Base-by-base conservation (phyloP, 1,140 invertebrate genomes). In the Danaus melanippus region DNA sequence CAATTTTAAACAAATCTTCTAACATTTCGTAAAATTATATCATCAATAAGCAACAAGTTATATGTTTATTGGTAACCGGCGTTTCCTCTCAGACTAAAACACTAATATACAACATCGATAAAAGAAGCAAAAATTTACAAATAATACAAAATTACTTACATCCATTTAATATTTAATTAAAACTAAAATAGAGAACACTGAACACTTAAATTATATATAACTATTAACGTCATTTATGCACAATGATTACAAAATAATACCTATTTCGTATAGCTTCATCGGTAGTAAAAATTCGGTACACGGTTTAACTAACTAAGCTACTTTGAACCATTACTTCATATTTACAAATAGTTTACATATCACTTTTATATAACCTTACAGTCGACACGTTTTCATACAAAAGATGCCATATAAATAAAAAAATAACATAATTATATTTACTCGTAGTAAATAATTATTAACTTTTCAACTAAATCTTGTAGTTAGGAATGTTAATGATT, bases 31-130 rank as follows among this genome's bases (percentile, higher is more conserved):
- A 74, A 81, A 79, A 79, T 77, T 80, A 80, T 79, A 84, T 84
- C 69, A 76, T 84, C 79, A 86, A 84, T 84, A 84, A 86, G 74
- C 80, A 86, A 86, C 84, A 86, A 84, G 73, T 83, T 76, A 84
- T 84, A 83, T 73, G 75, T 84, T 79, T 84, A 84, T 80, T 86
- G 84, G 84, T 86, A 86, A 86, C 84, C 84, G 79, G 81, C 84
- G 81, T 79, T 86, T 86, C 70, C 74, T 84, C 74, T 86, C 79
- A 86, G 84, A 86, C 84, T 86, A 86, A 78, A 82, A 80, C 69
- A 81, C 81, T 86, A 86, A 84, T 62, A 72, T 75, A 78, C 74
- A 82, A 82, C 68, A 80, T 74, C 73, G 21, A 32, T 32, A 63
- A 77, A 77, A 71, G 71, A 83, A 81, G 77, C 76, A 69, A 82